phyloP scores from a whole-genome alignment of 2,113 vertebrate species.

The Pangasianodon hypophthalmus region DNA sequence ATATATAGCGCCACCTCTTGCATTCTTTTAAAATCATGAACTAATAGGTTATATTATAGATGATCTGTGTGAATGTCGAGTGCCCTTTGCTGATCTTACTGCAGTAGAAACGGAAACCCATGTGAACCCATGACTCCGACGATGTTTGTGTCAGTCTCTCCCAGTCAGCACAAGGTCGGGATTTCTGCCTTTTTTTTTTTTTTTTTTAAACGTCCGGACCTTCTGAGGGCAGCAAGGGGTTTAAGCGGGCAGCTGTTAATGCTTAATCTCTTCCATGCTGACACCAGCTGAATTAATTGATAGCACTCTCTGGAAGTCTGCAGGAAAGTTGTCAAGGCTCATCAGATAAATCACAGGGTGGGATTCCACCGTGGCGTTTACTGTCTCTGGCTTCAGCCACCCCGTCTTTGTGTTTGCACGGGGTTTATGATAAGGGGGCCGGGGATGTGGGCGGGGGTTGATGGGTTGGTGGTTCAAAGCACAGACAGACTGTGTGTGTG shows the following conservation, averaged over 20 bases:
- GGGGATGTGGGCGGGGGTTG: neutral
- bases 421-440: conserved; percentile 28
- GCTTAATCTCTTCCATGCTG: conserved; percentile 76
- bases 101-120: neutral
- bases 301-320: conserved; percentile 74
- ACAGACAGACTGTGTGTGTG: conserved; percentile 32
- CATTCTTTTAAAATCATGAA: neutral
- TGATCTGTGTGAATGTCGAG: neutral
- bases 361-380: conserved; percentile 67
- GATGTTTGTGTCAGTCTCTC: conserved; percentile 52
- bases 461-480: conserved; percentile 20
- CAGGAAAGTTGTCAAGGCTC: conserved; percentile 73
- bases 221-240: conserved; percentile 49
- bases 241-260: conserved; percentile 75
- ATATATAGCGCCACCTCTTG: neutral
- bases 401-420: conserved; percentile 49
- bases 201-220: neutral
- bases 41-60: neutral
- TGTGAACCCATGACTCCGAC: neutral
- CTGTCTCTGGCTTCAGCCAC: conserved; percentile 55
- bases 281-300: conserved; percentile 80
- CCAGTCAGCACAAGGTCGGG: conserved; percentile 59
- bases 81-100: neutral
- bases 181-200: conserved; percentile 69
- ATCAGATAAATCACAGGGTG: conserved; percentile 74